A percentile compares a stretch with the other conserved stretches of the same genome.
Evolutionary conservation across 37 sponge, comb jelly and placozoan species (phyloP).

Genomic region (Aplysina aerophoba): DNA sequence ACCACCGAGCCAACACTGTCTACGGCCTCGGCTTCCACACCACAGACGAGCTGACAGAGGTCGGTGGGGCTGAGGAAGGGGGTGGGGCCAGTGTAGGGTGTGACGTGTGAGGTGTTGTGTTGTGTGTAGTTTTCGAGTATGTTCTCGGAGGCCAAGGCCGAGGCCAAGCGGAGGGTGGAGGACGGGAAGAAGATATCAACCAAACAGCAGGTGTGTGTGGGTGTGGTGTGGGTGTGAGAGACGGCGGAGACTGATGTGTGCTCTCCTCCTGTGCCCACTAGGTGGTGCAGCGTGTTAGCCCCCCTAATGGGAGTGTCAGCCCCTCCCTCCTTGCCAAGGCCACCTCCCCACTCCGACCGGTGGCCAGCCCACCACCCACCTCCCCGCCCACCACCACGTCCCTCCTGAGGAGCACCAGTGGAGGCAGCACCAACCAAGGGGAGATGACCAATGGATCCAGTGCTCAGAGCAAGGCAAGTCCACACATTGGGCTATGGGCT

Average conservation of each 20-base stretch:
- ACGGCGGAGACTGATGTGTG: not conserved
- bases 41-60: conserved; percentile 82
- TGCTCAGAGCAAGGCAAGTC: too few relatives aligned
- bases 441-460: too few relatives aligned
- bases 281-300: too few relatives aligned
- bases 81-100: conserved; percentile 1
- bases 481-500: too few relatives aligned
- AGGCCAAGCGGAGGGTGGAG: conserved; percentile 44
- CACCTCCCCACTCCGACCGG: too few relatives aligned
- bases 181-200: conserved; percentile 46
- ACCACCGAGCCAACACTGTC: conserved; percentile 90
- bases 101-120: not conserved
- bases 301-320: too few relatives aligned
- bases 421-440: too few relatives aligned
- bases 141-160: conserved; percentile 80
- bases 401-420: too few relatives aligned
- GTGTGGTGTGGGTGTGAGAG: not conserved
- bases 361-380: too few relatives aligned
- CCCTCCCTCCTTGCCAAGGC: too few relatives aligned
- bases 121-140: conserved; percentile 67
- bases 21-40: conserved; percentile 92
- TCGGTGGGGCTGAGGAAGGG: conserved; percentile 32
- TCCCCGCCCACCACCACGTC: too few relatives aligned
- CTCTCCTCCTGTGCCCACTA: too few relatives aligned
- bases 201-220: conserved; percentile 31